Conservation (phyloP, 2,888 invertebrate species). For the Agrotis ipsilon region DNA sequence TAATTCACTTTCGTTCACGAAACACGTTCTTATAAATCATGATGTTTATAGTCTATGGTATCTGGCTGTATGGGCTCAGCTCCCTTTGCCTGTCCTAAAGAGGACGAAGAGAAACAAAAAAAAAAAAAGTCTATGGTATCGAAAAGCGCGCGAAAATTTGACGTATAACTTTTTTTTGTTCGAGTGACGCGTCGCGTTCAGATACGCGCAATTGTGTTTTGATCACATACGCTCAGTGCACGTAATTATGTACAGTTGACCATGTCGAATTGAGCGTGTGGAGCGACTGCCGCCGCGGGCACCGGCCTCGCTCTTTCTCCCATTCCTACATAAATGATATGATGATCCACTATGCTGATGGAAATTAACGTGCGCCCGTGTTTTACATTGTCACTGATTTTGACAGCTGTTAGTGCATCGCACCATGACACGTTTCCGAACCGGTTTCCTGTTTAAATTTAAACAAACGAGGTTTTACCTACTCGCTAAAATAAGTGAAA, state of each 20-base stretch:
- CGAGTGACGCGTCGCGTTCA: slow-evolving; percentile 66
- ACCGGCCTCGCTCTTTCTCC: slow-evolving; percentile 88
- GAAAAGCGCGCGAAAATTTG: slow-evolving; percentile 76
- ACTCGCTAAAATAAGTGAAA: slow-evolving; percentile 66
- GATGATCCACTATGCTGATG: slow-evolving; percentile 81
- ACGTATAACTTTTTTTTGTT: slow-evolving; percentile 71
- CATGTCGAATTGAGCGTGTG: slow-evolving; percentile 89
- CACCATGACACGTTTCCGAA: slow-evolving; percentile 55
- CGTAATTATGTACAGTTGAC: slow-evolving; percentile 88
- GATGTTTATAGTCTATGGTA: slow-evolving; percentile 66
- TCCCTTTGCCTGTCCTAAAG: no score
- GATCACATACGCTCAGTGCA: slow-evolving; percentile 73
- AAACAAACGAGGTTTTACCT: slow-evolving; percentile 56
- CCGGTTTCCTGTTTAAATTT: slow-evolving; percentile 64
- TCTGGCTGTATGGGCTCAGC: no score
- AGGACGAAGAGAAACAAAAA: no score
- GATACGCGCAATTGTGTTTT: slow-evolving; percentile 72
- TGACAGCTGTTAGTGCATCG: slow-evolving; percentile 70
- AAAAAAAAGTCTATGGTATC: slow-evolving; percentile 67
- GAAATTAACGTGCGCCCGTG: slow-evolving; percentile 79
- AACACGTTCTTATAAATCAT: slow-evolving; percentile 79
- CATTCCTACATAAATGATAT: slow-evolving; percentile 87
- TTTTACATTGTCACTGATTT: slow-evolving; percentile 73
- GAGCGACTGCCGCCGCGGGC: slow-evolving; percentile 85
- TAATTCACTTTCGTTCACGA: slow-evolving; percentile 88